Percentiles rank a stretch among this genome's conserved stretches.
phyloP scores from a whole-genome alignment of 2,797 vertebrate species.

The Lithobates pipiens region DNA sequence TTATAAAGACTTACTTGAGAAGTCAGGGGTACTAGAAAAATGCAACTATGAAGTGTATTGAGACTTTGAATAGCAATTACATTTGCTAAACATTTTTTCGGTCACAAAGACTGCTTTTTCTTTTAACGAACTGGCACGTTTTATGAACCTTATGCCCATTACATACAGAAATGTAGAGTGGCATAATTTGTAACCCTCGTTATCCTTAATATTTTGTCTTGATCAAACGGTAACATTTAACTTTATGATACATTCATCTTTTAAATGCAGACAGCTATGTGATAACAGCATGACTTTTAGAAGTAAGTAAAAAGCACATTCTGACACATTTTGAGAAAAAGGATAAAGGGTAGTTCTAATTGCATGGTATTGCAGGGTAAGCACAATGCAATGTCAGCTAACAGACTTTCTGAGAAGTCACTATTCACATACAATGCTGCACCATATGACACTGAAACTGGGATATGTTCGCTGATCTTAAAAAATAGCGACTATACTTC shows the following conservation, averaged over 20 bases:
- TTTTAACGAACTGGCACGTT: background rate
- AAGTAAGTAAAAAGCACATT: background rate
- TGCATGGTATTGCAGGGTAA: background rate
- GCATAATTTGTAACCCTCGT: background rate
- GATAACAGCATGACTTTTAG: background rate
- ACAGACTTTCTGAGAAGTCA: background rate
- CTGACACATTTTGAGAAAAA: background rate
- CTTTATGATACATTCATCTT: slow-evolving; percentile 1
- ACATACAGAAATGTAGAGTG: background rate
- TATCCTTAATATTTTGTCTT: slow-evolving; percentile 1
- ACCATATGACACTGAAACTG: background rate
- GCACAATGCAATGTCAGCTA: background rate
- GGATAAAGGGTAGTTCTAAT: slow-evolving; percentile 6
- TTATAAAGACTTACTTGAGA: background rate
- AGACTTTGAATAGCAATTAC: background rate
- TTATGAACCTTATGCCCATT: background rate
- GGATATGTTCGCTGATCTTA: background rate
- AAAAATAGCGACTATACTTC: background rate
- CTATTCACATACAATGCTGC: background rate
- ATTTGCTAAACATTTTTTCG: background rate
- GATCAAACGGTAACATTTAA: slow-evolving; percentile 2
- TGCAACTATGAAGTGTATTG: background rate
- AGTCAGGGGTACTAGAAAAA: background rate
- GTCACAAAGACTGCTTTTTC: background rate
- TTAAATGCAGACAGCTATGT: background rate